phyloP scores from a whole-genome alignment of 2,113 vertebrate species.

The Glaucidium brasilianum region DNA sequence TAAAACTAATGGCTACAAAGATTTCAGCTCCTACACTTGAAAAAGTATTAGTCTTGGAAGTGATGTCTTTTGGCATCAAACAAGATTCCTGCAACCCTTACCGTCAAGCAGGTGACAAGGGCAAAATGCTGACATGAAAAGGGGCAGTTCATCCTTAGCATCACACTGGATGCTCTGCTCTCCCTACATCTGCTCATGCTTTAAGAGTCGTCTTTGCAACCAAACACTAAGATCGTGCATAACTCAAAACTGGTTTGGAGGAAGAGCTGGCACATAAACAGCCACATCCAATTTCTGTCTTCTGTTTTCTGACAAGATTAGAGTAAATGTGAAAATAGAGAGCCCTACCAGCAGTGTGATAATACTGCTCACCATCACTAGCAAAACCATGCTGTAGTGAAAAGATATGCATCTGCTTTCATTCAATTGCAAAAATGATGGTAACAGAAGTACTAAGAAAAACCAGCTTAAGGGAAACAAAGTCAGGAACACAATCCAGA shows the following conservation, averaged over 20 bases:
- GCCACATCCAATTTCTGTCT: too few species aligned
- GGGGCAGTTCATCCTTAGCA: not conserved
- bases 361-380: not conserved
- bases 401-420: not conserved
- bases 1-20: not conserved
- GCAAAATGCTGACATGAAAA: not conserved
- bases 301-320: not conserved
- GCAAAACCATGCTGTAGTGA: not conserved
- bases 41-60: not conserved
- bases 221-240: accelerated
- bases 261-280: not conserved
- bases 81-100: not conserved
- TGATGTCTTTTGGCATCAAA: not conserved
- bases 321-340: not conserved
- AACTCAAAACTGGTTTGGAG: not conserved
- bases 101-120: accelerated
- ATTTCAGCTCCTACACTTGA: not conserved
- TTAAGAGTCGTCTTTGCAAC: not conserved
- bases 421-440: not conserved
- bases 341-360: not conserved
- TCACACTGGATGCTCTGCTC: not conserved
- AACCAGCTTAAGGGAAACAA: not conserved
- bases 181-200: not conserved
- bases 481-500: not conserved
- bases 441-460: not conserved